Evolutionary conservation across 1,140 invertebrate species (phyloP), one percentile per base, ranked within the genome.

Genomic region (Drosophila sp.): DNA sequence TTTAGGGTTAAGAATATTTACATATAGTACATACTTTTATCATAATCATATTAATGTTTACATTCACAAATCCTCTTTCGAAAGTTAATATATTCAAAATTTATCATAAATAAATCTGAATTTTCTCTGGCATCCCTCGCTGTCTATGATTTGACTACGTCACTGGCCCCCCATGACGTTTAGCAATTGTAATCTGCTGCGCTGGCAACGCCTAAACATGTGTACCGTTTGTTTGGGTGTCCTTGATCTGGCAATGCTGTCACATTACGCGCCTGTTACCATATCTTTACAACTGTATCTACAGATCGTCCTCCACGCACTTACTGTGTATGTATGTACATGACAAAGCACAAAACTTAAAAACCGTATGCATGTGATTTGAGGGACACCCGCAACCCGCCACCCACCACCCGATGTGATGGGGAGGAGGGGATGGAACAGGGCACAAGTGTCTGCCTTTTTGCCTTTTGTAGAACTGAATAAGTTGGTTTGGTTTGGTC

Each of bases 241-340:
- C 18, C 27, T 5, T 36, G 29, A 40, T n/a, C 66, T 46, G 71
- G 50, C 66, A 72, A 76, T 56, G 76, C 82, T 82, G 82, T 89
- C 83, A 87, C 83, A 87, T 89, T 87, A 89, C 57, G 83, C 82
- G 82, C 79, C 82, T 89, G 63, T 87, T 89, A 89, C 78, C 83
- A 77, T 89, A 89, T 89, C 83, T 89, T 89, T 89, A 84, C 79
- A 89, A 89, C 84, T 89, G 83, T 83, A 89, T 89, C 83, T 87
- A 57, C 73, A 80, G 84, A 83, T 87, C 79, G 83, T 82, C 67
- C 81, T 72, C 78, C 75, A 72, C 78, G 75, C 82, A 87, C 82
- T 86, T 87, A 48, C 34, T 32, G 21, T 2, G 13, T n/a, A n/a
- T n/a, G n/a, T n/a, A n/a, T 13, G 40, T 14, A 58, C 89, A 89